Conservation (phyloP, 2,888 invertebrate species). For the Parelbella ahira region DNA sequence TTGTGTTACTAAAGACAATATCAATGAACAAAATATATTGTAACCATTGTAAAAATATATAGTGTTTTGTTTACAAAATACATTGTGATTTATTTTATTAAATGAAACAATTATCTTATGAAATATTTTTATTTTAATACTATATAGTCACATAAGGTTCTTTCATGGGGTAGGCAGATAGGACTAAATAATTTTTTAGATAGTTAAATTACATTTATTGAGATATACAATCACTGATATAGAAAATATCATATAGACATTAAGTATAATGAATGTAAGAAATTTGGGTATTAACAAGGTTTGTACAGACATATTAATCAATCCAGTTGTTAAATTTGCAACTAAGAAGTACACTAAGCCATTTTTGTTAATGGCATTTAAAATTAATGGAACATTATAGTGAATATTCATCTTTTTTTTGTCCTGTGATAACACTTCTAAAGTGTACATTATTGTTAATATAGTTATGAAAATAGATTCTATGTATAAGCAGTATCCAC, state of each 20-base stretch:
- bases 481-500: constrained; percentile 89
- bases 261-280: constrained; percentile 76
- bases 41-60: too few relatives aligned
- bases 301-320: constrained; percentile 85
- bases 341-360: constrained; percentile 91
- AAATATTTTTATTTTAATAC: too few relatives aligned
- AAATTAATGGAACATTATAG: constrained; percentile 75
- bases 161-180: too few relatives aligned
- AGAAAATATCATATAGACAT: constrained; percentile 77
- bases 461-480: constrained; percentile 82
- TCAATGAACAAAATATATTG: too few relatives aligned
- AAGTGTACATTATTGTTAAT: constrained; percentile 74
- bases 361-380: constrained; percentile 88
- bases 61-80: too few relatives aligned
- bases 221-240: constrained; percentile 49
- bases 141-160: too few relatives aligned
- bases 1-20: too few relatives aligned
- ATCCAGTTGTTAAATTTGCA: constrained; percentile 91
- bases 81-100: too few relatives aligned
- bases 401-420: constrained; percentile 37
- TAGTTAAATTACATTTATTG: constrained; percentile 57
- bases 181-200: too few relatives aligned
- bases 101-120: too few relatives aligned
- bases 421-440: constrained; percentile 71
- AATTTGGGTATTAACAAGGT: constrained; percentile 76